Percentiles rank a stretch among this genome's conserved stretches.
These are phyloP conservation scores for Allygus modestus DNA, from an alignment of 2,888 invertebrate genomes.

Conservation along the genomic window DNA sequence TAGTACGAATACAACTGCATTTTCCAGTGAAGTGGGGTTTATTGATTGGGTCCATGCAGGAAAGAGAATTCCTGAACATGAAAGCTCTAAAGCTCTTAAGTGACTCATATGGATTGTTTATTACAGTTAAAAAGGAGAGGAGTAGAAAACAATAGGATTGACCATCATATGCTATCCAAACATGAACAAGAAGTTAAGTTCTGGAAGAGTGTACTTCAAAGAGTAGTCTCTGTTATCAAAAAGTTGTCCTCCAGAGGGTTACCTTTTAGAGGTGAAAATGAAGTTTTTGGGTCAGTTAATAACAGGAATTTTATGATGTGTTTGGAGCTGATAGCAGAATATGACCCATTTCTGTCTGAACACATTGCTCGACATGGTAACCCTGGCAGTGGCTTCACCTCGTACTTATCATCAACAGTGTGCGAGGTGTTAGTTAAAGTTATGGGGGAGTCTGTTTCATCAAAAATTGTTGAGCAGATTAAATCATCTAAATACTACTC, in stretches of 20 bases:
- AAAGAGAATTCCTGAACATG: conserved; percentile 63
- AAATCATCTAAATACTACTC: conserved; percentile 1
- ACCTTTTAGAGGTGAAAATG: conserved; percentile 62
- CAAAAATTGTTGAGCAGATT: neutral
- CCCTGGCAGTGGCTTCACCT: conserved; percentile 69
- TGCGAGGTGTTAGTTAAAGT: conserved; percentile 14
- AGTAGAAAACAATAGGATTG: conserved; percentile 57
- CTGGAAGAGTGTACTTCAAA: conserved; percentile 70
- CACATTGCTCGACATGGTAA: conserved; percentile 71
- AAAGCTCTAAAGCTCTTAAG: conserved; percentile 65
- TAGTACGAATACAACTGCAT: neutral
- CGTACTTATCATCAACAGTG: conserved; percentile 66
- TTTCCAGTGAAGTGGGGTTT: conserved; percentile 60
- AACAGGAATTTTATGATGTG: conserved; percentile 72
- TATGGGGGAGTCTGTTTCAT: neutral
- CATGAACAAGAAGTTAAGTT: conserved; percentile 71
- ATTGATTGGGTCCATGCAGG: conserved; percentile 67
- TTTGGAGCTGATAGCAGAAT: conserved; percentile 71
- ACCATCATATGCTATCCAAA: conserved; percentile 40
- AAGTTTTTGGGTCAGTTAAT: conserved; percentile 69
- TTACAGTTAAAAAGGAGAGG: conserved; percentile 41
- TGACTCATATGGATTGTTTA: conserved; percentile 62
- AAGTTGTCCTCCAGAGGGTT: conserved; percentile 35
- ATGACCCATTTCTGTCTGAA: conserved; percentile 70
- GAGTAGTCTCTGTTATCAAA: conserved; percentile 70